Conservation (phyloP, 2,888 invertebrate species). For the Cataglyphis albicans region DNA sequence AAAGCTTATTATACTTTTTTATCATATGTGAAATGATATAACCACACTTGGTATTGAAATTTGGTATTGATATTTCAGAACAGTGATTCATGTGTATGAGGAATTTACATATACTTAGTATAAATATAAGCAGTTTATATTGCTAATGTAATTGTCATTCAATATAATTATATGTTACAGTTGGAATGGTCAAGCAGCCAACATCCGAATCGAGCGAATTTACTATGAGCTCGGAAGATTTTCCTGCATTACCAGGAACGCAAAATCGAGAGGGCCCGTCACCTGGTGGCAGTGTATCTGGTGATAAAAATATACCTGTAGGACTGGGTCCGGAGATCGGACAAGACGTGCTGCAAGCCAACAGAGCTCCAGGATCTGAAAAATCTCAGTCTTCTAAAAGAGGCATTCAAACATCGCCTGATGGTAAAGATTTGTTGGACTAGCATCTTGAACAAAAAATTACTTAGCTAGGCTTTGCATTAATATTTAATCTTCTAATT, state of each 20-base stretch:
- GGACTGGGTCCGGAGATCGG: slow-evolving; percentile 85
- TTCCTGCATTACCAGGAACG: slow-evolving; percentile 99
- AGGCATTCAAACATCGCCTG: slow-evolving; percentile 98
- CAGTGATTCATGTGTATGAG: not conserved
- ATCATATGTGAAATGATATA: not conserved
- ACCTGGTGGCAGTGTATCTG: slow-evolving; percentile 88
- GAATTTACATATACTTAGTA: not conserved
- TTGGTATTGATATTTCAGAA: not conserved
- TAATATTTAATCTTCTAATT: slow-evolving; percentile 28
- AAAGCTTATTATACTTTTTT: slow-evolving; percentile 19
- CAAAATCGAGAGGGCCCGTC: slow-evolving; percentile 91
- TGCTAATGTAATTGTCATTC: slow-evolving; percentile 39
- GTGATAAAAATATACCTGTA: slow-evolving; percentile 85
- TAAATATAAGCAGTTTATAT: not conserved
- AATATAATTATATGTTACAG: slow-evolving; percentile 85
- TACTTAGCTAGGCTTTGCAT: not conserved
- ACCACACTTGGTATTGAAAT: not conserved
- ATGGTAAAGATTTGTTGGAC: slow-evolving; percentile 88
- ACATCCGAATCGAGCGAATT: slow-evolving; percentile 97
- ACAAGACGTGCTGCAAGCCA: slow-evolving; percentile 84
- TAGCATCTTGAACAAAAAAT: not conserved
- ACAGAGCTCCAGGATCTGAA: slow-evolving; percentile 83
- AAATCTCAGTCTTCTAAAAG: slow-evolving; percentile 87
- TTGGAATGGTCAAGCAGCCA: slow-evolving; percentile 98
- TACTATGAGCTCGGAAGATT: slow-evolving; percentile 99